phyloP scores from a whole-genome alignment of 2,888 invertebrate species.

The Eubasilissa splendida region DNA sequence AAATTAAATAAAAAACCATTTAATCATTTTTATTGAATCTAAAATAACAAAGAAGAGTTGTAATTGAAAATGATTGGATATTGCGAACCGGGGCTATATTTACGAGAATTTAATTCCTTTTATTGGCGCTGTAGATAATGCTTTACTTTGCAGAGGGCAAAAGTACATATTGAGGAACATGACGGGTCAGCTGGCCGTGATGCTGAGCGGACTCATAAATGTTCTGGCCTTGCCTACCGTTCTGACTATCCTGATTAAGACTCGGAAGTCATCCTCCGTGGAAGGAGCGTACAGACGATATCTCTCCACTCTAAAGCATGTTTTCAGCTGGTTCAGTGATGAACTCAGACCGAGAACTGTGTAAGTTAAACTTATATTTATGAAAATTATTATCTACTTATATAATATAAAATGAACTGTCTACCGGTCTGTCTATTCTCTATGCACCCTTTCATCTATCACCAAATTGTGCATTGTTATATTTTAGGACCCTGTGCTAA shows the following conservation, averaged over 20 bases:
- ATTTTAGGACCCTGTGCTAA: too few relatives aligned
- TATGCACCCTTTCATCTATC: too few relatives aligned
- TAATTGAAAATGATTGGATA: too few relatives aligned
- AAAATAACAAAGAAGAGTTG: too few relatives aligned
- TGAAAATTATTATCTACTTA: too few relatives aligned
- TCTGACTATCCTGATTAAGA: conserved; percentile 79
- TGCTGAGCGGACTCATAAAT: conserved; percentile 83
- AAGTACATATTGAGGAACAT: conserved; percentile 80
- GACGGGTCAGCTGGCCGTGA: conserved; percentile 79
- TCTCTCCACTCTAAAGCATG: conserved; percentile 74
- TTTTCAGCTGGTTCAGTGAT: conserved; percentile 17
- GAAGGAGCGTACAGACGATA: conserved; percentile 83
- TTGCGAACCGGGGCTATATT: too few relatives aligned
- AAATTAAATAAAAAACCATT: too few relatives aligned
- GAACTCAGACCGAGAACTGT: conserved; percentile 12
- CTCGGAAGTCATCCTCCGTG: conserved; percentile 79
- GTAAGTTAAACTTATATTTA: not conserved
- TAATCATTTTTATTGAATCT: too few relatives aligned
- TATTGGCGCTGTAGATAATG: not conserved
- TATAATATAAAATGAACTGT: too few relatives aligned
- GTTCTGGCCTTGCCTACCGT: conserved; percentile 85
- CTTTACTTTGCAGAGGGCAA: conserved; percentile 77
- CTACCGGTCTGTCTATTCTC: too few relatives aligned
- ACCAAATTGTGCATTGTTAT: too few relatives aligned
- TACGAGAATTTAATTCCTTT: too few relatives aligned